A percentile compares a stretch with the other conserved stretches of the same genome.
These are phyloP conservation scores for Pituophis catenifer DNA, from an alignment of 2,113 vertebrate species.

Conservation along the genomic window DNA sequence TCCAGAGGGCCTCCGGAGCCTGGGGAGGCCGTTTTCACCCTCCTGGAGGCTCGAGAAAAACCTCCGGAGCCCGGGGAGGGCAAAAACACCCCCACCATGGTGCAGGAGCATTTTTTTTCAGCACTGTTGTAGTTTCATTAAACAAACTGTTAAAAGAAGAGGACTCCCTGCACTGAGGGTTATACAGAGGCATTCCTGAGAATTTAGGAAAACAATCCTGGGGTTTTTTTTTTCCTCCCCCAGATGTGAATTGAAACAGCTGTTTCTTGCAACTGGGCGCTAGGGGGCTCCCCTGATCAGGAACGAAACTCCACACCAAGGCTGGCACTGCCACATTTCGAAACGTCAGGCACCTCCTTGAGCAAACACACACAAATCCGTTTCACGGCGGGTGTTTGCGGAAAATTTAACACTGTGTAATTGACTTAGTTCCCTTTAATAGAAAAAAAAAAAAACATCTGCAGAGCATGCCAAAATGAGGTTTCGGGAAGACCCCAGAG, in stretches of 20 bases:
- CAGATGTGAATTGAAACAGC: background rate
- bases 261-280: background rate
- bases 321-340: background rate
- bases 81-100: no score
- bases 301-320: background rate
- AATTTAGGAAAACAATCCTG: background rate
- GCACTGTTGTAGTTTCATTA: no score
- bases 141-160: no score
- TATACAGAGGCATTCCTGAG: background rate
- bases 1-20: no score
- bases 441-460: background rate
- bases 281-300: slow-evolving; percentile 38
- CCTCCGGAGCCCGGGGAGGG: no score
- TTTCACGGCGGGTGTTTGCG: background rate
- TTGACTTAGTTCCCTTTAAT: slow-evolving; percentile 13
- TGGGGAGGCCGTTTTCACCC: no score
- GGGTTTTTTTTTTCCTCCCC: fast-evolving
- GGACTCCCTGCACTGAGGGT: no score
- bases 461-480: background rate
- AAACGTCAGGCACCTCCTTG: background rate
- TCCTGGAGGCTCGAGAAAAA: no score
- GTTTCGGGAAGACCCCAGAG: background rate
- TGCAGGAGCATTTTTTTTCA: no score
- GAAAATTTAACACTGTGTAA: slow-evolving; percentile 18
- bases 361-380: background rate